Evolutionary conservation across 2,113 vertebrate genomes (phyloP).

Genomic region (Notarius lentiginosus): DNA sequence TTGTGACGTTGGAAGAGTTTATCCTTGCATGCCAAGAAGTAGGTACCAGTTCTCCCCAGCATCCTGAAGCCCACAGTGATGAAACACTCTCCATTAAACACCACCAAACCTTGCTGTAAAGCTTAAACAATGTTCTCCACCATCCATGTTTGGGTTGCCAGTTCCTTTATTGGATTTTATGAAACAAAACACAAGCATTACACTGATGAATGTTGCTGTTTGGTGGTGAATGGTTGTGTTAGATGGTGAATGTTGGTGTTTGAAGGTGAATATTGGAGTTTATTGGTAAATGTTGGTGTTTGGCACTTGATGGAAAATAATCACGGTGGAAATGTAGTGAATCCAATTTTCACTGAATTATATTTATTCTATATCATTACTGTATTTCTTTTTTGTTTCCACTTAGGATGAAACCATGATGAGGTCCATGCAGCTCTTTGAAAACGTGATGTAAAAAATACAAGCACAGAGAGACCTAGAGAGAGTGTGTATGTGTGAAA

Average conservation of each 20-base stretch:
- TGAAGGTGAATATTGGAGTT: background rate
- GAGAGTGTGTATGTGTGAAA: background rate
- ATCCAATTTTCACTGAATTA: background rate
- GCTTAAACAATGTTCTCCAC: background rate
- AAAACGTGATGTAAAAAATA: constrained; percentile 88
- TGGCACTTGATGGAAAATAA: background rate
- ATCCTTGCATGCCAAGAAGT: constrained; percentile 95
- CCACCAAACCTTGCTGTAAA: background rate
- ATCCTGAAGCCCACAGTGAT: background rate
- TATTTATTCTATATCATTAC: background rate
- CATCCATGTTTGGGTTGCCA: background rate
- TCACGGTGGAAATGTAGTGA: background rate
- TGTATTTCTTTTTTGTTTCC: constrained; percentile 6
- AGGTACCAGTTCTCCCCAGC: constrained; percentile 49
- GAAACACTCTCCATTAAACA: background rate
- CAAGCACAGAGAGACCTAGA: background rate
- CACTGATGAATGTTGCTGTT: background rate
- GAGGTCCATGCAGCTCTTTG: constrained; percentile 95
- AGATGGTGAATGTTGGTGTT: background rate
- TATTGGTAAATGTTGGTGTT: background rate
- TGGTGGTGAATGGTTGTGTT: background rate
- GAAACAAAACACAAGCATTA: background rate
- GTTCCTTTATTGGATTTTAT: background rate
- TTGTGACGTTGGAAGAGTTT: constrained; percentile 96
- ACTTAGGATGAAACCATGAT: constrained; percentile 94